Conservation (phyloP, 2,797 vertebrate genomes). For the Tiaroga cobitis region DNA sequence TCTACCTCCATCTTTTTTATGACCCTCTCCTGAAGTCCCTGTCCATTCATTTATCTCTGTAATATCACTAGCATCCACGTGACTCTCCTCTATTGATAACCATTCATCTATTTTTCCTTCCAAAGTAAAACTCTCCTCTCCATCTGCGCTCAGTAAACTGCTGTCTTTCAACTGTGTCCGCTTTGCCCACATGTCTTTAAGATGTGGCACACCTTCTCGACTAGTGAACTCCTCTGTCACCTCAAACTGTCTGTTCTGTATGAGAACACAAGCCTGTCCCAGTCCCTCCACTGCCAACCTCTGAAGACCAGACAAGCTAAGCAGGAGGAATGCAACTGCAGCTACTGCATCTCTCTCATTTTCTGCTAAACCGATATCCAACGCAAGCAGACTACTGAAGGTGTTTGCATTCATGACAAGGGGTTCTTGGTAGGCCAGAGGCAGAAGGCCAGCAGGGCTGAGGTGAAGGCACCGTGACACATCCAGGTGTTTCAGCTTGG, state of each 20-base stretch:
- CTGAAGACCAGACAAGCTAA: constrained; percentile 76
- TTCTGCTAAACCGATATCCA: constrained; percentile 70
- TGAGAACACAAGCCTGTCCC: constrained; percentile 70
- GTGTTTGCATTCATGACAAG: constrained; percentile 41
- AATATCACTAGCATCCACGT: constrained; percentile 6
- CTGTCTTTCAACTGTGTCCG: constrained; percentile 2
- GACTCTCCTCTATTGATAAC: constrained; percentile 50
- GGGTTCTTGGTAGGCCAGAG: constrained; percentile 59
- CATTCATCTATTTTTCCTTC: constrained; percentile 24
- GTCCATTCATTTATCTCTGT: not conserved
- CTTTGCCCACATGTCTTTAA: constrained; percentile 71
- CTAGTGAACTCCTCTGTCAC: constrained; percentile 38
- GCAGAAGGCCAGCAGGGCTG: constrained; percentile 70
- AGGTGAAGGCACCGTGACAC: constrained; percentile 80
- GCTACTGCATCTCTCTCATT: constrained; percentile 31
- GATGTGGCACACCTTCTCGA: constrained; percentile 70
- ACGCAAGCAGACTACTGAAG: constrained; percentile 75
- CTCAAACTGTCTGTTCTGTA: constrained; percentile 62
- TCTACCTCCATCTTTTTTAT: not conserved
- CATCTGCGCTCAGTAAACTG: not conserved
- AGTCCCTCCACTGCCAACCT: constrained; percentile 72
- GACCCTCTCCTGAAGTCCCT: not conserved
- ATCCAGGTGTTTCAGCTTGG: constrained; percentile 77
- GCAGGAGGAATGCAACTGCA: constrained; percentile 77
- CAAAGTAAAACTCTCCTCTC: constrained; percentile 17